Evolutionary conservation across 2,888 invertebrate species (phyloP), one percentile per base, ranked within the genome.

Genomic region (Sceliomorpha sp.): DNA sequence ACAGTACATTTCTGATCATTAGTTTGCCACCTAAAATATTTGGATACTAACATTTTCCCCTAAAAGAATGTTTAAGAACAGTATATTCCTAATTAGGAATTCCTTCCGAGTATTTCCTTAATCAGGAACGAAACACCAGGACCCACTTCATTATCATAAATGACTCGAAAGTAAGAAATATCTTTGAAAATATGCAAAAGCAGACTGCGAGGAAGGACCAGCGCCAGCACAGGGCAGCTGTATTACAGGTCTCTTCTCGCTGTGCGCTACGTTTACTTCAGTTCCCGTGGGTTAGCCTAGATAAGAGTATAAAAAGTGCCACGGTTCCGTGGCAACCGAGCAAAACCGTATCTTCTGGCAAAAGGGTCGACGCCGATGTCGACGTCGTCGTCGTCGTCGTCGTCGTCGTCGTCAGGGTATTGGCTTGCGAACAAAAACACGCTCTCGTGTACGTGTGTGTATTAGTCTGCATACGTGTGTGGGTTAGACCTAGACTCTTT

Each of bases 391-490:
- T 39, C 42, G 51, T 60, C 53, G 53, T 27, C 53, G 36, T 44
- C 70, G 47, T 39, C 56, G 55, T 58, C 62, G 75, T 78, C 73
- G 73, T 66, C 76, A 71, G 72, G 70, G 82, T 81, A 80, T 81
- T 79, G 80, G 81, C 76, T 77, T 76, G 77, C 73, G 78, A 77
- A 79, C 79, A 81, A 81, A 83, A 81, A 81, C 76, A 69, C 70
- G n/a, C n/a, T n/a, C n/a, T n/a, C n/a, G 74, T 66, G 53, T 51
- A 55, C 67, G 64, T 69, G 58, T 58, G 70, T 37, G 60, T 56
- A 42, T n/a, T n/a, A n/a, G n/a, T n/a, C n/a, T n/a, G n/a, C n/a
- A n/a, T n/a, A n/a, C n/a, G n/a, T n/a, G n/a, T 47, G 59, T 60
- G 47, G 50, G 53, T 51, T 50, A 47, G 45, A 51, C 14, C 51